Evolutionary conservation across 1,140 invertebrate genomes (phyloP), one percentile per base, ranked within the genome.

Genomic region (Trichonephila clavipes): DNA sequence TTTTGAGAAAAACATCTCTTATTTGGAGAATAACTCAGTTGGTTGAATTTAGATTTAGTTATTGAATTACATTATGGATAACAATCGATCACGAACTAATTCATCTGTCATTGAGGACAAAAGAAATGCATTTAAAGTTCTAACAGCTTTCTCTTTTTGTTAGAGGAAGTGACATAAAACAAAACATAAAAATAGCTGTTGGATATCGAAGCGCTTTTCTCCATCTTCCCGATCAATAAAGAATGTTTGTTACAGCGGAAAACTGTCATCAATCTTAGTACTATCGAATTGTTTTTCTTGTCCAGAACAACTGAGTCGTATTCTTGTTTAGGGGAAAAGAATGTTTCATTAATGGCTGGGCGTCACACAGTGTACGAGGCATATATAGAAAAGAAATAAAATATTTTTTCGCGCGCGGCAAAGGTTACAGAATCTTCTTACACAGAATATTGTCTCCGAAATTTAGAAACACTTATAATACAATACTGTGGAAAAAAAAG

Each of bases 251-350:
- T 77, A 40, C 72, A 40, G 72, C 72, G 28, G 72, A 77, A 77
- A 77, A 77, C 72, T 34, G 72, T 77, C 34, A 77, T 77, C 72
- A 77, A 77, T 77, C 72, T 77, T 77, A 40, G 72, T 77, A 77
- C 72, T 40, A 77, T 40, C 34, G 72, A 77, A 77, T 77, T 77
- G 28, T 77, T 77, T 77, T 77, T 77, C 72, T 77, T 77, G 72
- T 40, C 72, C 72, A 77, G 34, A 34, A 77, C 34, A 64, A 64
- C 62, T 64, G 19, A 18, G 28, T 40, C 72, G 72, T 77, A 40
- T 77, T 28, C 14, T 77, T 77, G 72, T 34, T 77, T 77, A 77
- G 72, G 34, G 28, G 72, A 77, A 77, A 77, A 40, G 72, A 77
- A 40, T 77, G 72, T 77, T 77, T 77, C 72, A 40, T 77, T 77